Evolutionary conservation across 2,888 invertebrate species (phyloP), one percentile per base, ranked within the genome.

Genomic region (Lithophane ornitopus): DNA sequence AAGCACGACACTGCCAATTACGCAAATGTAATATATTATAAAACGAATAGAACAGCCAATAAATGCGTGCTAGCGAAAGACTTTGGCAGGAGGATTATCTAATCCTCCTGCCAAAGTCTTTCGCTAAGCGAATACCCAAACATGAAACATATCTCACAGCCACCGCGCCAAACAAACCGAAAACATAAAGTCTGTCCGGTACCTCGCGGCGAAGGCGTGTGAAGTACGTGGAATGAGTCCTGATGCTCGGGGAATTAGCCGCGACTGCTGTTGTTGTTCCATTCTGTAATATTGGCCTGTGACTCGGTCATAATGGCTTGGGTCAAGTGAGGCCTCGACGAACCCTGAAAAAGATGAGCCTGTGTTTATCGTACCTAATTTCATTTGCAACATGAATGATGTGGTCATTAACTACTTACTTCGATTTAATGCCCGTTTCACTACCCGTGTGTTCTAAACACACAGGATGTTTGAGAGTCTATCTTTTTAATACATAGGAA

Each of bases 201-300:
- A 16, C 22, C 26, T 56, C 14, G 16, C 34, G 6, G 2, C 77
- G 61, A 34, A 19, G 39, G 44, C 76, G 19, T 65, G 41, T 59
- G 58, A 14, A 54, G 39, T 65, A 67, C 67, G 76, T 65, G 49
- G n/a, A 41, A n/a, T 54, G 77, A 76, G 77, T 59, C 44, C 52
- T 65, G 70, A 78, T 59, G 54, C 63, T 56, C 76, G 46, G 56
- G 62, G 52, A 52, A n/a, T 58, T 46, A 49, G 74, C 22, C 34
- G 22, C 28, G 19, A 1, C 14, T 22, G n/a, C 28, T n/a, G n/a
- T n/a, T n/a, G n/a, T n/a, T n/a, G n/a, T 76, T 68, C 12, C 9
- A 7, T 62, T 62, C 4, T 26, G n/a, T 39, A 14, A 46, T n/a
- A 26, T n/a, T 41, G 26, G 22, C 49, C n/a, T 12, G 39, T 54